Evolutionary conservation across 2,888 invertebrate species (phyloP), one percentile per base, ranked within the genome.

Genomic region (Chesias legatella): DNA sequence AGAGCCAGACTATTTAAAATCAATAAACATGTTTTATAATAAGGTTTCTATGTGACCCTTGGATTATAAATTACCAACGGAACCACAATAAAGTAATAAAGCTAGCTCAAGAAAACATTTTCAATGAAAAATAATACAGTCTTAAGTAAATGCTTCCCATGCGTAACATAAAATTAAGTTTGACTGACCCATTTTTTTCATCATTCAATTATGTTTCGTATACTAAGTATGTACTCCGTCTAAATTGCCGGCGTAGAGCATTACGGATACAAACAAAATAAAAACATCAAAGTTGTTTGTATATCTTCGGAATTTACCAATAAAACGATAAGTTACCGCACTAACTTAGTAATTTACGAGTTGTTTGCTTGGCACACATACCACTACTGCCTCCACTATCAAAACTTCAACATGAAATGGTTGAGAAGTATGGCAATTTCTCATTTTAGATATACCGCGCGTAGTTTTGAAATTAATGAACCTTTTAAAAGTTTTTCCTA

Each of bases 361-460:
- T 73, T 81, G 80, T 81, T 82, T 81, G 75, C 71, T 63, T 47
- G 44, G 44, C 62, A 52, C 46, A 46, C 43, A 39, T 41, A 44
- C 28, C 26, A 33, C 38, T 27, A 32, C 33, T 41, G 44, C 28
- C 26, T 36, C 38, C 24, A 32, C 33, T 37, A 43, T 33, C 37
- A 43, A 53, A 39, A 33, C 38, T 53, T 44, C 28, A 10, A 33
- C 28, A 40, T 45, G 39, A 30, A 40, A 33, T 26, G 10, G 26
- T 20, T 7, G 23, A 39, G 30, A 41, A 37, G 40, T 35, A 38
- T 32, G 34, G 33, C 29, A 10, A 41, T 36, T 43, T 45, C 40
- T 40, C 45, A 44, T 39, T 39, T 39, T 7, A 25, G 27, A 35
- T 35, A 1, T 22, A 20, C 6, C 20, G 20, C 6, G 20, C 22